Base-by-base conservation (phyloP, 2,113 vertebrate species). In the Cyprinus carpio region DNA sequence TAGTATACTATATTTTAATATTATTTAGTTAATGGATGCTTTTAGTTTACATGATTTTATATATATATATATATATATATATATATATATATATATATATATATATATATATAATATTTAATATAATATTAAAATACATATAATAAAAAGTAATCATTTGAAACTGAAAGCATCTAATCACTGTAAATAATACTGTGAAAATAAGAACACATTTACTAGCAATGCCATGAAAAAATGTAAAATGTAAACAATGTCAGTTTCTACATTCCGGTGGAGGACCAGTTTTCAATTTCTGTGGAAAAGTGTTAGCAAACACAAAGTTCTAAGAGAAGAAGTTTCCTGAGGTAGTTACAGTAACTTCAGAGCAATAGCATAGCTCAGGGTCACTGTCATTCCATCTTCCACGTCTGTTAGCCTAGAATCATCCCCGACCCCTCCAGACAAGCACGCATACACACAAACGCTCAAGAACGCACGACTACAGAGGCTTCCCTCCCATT, bases 371-470 rank as follows among this genome's bases (percentile, higher is more conserved):
- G 83, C 86, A 92, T 93, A 78, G 88, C 93, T 93, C 76, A 75
- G 82, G 93, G 93, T 92, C 87, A 92, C 89, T 91, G 87, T 89
- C 91, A 91, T 93, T 92, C 92, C 92, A 82, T 93, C 91, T 92
- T 87, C 88, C 92, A 82, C 85, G 86, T 87, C 91, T 91, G 93
- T 95, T 93, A 94, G 92, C 84, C 76, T 88, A 90, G 90, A 92
- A 92, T 92, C 92, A 93, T 94, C 92, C 93, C 92, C 91, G 90
- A 90, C 84, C 92, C 92, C 90, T 89, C 40, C 10, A 67, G 92
- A 93, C 83, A 76, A 46, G 12, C 25, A 23, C 25, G 5, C 25
- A 54, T 75, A 79, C 72, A 58, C 64, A 91, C 92, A 83, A 72
- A 56, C 13, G 18, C 67, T 72, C 27, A 3, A n/a, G 31, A 83